Base-by-base conservation (phyloP, 2,888 invertebrate species). In the Phalangium opilio region DNA sequence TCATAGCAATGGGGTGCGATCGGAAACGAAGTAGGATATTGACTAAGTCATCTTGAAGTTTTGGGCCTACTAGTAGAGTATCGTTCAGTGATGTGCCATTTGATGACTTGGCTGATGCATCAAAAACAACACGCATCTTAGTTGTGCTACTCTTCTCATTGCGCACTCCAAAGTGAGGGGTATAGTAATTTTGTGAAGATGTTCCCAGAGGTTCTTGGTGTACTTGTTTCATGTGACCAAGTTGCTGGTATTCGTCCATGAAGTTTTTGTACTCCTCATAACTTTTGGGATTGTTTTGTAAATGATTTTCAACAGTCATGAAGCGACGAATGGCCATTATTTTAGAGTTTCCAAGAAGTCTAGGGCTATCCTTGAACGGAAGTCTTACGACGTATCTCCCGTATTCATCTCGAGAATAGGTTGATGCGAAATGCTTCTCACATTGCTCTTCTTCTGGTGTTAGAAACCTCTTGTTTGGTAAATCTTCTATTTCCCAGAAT, bases 381-480 rank as follows among this genome's bases (percentile, higher is more conserved):
- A 36, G 11, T 4, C 14, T 3, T 14, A 36, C 36, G 4, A 36
- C 11, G 11, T 7, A 36, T 36, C 17, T 36, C 11, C 36, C 36
- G 5, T 4, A 5, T 5, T n/a, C 5, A 36, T 36, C 7, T 36
- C 14, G n/a, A 5, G 14, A 73, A 75, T 19, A 73, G 77, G 32
- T 80, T 79, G 0, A 69, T 79, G 10, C 66, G 72, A 0, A 67
- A 41, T 36, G 43, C 15, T 17, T 40, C 19, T 36, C 41, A 48
- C 34, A 40, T 33, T 38, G 12, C 14, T 15, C 32, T 71, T 14
- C 21, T 47, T 41, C 36, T 19, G 27, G 20, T 38, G n/a, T 39
- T 19, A 42, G 27, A 42, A 56, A 45, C 8, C 8, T 27, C 27
- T 27, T 27, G 8, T 4, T 4, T 27, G 8, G 27, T 7, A 27